Base-by-base conservation (phyloP, 2,888 invertebrate species). In the Mesoligia furuncula region DNA sequence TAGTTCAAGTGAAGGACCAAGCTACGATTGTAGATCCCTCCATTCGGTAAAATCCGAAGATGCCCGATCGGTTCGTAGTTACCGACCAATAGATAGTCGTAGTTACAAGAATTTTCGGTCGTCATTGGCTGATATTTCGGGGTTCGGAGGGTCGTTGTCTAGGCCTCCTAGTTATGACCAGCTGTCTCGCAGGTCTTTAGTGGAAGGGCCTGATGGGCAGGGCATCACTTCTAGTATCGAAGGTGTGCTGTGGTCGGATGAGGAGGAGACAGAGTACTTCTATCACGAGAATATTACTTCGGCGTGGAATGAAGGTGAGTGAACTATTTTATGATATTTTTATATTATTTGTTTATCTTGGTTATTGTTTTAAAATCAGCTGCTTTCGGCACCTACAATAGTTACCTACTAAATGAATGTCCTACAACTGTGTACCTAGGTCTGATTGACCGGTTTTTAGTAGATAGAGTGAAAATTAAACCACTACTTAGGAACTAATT, bases 241-340 rank as follows among this genome's bases (percentile, higher is more conserved):
- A 87, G 97, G 97, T 0, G 97, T 97, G 39, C 93, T 97, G 86
- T 97, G 97, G 97, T 97, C 97, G 3, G 97, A 97, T 93, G 97
- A 97, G 84, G 97, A 97, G 85, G 97, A 97, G 77, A 96, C 94
- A 80, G 96, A 96, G 87, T 97, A 97, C 84, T 96, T 97, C 90
- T 96, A 96, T 83, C 96, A 97, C 71, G 97, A 97, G 90, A 96
- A 97, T 74, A 95, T 97, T 54, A 96, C 96, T 6, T 90, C 95
- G 13, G 96, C 96, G 45, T 96, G 96, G 95, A 96, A 96, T 93
- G 93, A 96, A 97, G 97, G 97, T 97, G 59, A 90, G 95, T 85
- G 42, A 2, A 8, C 6, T n/a, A 27, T 9, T 9, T 24, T 20
- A 15, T 59, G 1, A 15, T 59, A 13, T 20, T n/a, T 24, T 54